phyloP scores from a whole-genome alignment of 2,113 vertebrate genomes.

The Raphicerus campestris region DNA sequence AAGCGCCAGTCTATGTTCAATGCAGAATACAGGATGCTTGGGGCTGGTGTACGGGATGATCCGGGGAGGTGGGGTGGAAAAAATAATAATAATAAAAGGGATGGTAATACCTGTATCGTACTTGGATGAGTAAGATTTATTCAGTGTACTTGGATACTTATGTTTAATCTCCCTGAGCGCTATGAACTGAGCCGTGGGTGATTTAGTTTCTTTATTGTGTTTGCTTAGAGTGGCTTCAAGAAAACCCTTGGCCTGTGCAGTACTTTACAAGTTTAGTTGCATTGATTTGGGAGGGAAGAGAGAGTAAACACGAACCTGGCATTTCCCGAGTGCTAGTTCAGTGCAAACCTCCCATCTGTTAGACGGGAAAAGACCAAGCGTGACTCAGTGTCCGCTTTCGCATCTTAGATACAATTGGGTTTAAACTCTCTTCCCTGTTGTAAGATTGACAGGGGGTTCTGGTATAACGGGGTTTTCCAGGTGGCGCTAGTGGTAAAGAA shows the following conservation, averaged over 20 bases:
- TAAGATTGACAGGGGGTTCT: background rate
- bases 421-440: background rate
- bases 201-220: background rate
- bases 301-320: background rate
- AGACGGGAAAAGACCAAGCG: background rate
- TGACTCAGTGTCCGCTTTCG: background rate
- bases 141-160: background rate
- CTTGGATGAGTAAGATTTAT: background rate
- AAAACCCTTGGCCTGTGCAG: background rate
- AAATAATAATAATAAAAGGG: too few relatives aligned
- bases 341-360: background rate
- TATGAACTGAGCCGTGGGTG: background rate
- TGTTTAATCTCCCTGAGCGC: background rate
- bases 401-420: background rate
- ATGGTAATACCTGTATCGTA: background rate
- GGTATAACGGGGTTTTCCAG: background rate
- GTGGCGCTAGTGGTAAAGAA: background rate
- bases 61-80: too few relatives aligned
- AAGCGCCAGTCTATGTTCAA: too few relatives aligned
- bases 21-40: too few relatives aligned
- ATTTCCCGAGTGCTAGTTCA: background rate
- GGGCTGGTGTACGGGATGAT: too few relatives aligned
- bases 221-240: background rate
- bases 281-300: background rate
- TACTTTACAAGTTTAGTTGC: background rate